These are phyloP conservation scores for Dicranocentrus wangi DNA, from an alignment of 2,888 invertebrate genomes.

Conservation along the genomic window DNA sequence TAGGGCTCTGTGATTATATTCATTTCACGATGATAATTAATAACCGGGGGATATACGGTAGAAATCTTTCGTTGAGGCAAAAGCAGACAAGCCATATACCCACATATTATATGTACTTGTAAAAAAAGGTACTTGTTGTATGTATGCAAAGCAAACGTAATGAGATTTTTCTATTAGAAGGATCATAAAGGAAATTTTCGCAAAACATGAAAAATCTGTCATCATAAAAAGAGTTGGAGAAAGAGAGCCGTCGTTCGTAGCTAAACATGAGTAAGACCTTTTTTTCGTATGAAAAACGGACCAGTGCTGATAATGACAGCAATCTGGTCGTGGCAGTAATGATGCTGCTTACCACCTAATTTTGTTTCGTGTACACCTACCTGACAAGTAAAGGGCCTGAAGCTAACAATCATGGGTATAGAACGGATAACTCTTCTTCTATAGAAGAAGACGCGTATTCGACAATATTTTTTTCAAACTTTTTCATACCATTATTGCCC, in stretches of 20 bases:
- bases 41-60: constrained; percentile 9
- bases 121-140: too few relatives aligned
- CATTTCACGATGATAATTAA: not conserved
- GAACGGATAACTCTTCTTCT: too few relatives aligned
- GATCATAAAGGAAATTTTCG: not conserved
- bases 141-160: not conserved
- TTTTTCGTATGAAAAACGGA: constrained; percentile 20
- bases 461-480: too few relatives aligned
- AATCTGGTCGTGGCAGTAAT: constrained; percentile 14
- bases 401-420: too few relatives aligned
- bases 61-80: too few relatives aligned
- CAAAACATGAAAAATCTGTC: too few relatives aligned
- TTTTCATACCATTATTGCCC: too few relatives aligned
- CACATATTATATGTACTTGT: too few relatives aligned
- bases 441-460: too few relatives aligned
- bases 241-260: too few relatives aligned
- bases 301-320: constrained; percentile 27
- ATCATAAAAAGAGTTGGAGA: too few relatives aligned
- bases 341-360: constrained; percentile 20
- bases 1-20: not conserved
- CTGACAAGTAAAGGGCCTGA: constrained; percentile 4
- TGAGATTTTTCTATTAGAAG: not conserved
- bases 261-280: not conserved
- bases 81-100: too few relatives aligned
- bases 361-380: constrained; percentile 8